Evolutionary conservation across 1,140 invertebrate species (phyloP), one percentile per base, ranked within the genome.

Genomic region (Lordiphosa mommai): DNA sequence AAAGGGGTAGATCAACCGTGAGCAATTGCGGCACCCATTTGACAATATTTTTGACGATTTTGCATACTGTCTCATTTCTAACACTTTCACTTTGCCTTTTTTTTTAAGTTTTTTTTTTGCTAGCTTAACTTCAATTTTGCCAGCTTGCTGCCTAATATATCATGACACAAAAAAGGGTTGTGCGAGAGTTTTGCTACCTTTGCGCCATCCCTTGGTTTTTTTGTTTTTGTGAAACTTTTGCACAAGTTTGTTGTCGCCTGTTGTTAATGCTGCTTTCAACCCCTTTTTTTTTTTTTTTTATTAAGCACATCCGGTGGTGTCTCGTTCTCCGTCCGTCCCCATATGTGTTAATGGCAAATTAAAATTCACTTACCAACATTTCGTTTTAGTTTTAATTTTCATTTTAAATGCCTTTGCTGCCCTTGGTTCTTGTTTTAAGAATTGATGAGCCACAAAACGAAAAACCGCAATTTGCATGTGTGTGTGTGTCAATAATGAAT

Each of bases 291-390:
- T 48, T 59, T 52, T 14, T 56, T 48, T 30, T 33, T 36, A 8
- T 48, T 33, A 1, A 2, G 6, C 0, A 29, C 63, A 64, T 57
- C 61, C 51, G 51, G 52, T 33, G 36, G 34, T 47, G 41, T 10
- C n/a, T 17, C 13, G 4, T 47, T 5, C 16, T 52, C 17, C 2
- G 10, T 16, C 27, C 13, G 0, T 33, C 10, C 37, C 6, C 10
- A 34, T 50, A 41, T 56, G 66, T 69, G 77, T 72, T 82, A 72
- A 59, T 61, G 67, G 61, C 72, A 77, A 82, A 82, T 82, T 84
- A 84, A 82, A 82, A 82, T 76, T 82, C 72, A 84, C 67, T 82
- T 82, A 82, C 76, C 53, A 79, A 77, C 61, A 66, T 67, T 69
- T 61, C 48, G 50, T 55, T 73, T 73, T 74, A 71, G 65, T 61